Evolutionary conservation across 2,113 vertebrate genomes (phyloP).

Genomic region (Passer montanus): DNA sequence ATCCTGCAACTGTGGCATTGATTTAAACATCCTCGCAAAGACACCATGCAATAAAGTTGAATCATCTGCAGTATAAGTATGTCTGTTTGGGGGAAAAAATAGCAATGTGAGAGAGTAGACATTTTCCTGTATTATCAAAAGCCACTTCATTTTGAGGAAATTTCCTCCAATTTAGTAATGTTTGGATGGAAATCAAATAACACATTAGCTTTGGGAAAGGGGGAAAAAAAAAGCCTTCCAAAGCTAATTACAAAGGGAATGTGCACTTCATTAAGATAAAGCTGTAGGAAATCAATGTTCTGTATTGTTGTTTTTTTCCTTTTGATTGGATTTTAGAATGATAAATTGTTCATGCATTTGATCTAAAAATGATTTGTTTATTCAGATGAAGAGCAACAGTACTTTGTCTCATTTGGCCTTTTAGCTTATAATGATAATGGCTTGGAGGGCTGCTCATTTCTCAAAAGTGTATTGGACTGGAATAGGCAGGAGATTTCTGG

Average conservation of each 20-base stretch:
- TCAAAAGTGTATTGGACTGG: constrained; percentile 54
- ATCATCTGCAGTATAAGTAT: constrained; percentile 47
- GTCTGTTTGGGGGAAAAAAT: constrained; percentile 38
- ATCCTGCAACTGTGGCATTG: constrained; percentile 33
- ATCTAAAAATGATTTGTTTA: constrained; percentile 46
- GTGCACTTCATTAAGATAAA: constrained; percentile 72
- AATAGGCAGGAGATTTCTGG: constrained; percentile 48
- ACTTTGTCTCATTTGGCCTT: constrained; percentile 61
- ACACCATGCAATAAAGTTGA: constrained; percentile 52
- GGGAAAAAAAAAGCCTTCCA: background rate
- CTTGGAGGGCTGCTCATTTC: constrained; percentile 37
- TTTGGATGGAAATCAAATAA: constrained; percentile 36
- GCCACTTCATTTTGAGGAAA: constrained; percentile 37
- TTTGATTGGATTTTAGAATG: constrained; percentile 56
- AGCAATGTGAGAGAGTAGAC: background rate
- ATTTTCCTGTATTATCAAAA: constrained; percentile 32
- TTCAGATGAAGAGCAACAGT: constrained; percentile 61
- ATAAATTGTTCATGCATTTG: constrained; percentile 47
- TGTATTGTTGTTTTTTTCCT: constrained; percentile 53
- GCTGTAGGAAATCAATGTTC: constrained; percentile 61
- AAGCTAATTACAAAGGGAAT: constrained; percentile 63
- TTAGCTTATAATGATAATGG: constrained; percentile 47
- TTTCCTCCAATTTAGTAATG: constrained; percentile 33
- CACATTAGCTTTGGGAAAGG: constrained; percentile 33
- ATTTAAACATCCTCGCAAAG: background rate